Evolutionary conservation across 2,888 invertebrate genomes (phyloP), one percentile per base, ranked within the genome.

Genomic region (Venusia cambrica): DNA sequence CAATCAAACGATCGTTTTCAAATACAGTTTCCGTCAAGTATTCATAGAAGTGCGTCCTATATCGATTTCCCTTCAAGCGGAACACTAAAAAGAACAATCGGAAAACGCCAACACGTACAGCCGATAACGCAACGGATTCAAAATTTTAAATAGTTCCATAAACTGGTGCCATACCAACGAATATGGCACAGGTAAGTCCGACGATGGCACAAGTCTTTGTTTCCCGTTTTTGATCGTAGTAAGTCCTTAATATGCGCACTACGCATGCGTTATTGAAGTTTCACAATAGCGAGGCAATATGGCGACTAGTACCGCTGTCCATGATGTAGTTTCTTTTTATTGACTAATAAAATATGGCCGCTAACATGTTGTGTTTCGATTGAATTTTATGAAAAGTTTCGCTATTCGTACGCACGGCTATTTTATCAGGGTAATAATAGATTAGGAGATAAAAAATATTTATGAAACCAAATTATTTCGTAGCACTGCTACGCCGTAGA

Each of bases 111-210:
- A 73, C 84, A 81, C 83, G 84, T 83, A 70, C 62, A 67, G 53
- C 64, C 85, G 78, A 83, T 84, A 85, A 83, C 80, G 78, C 76
- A 83, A 85, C 85, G 84, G 80, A 83, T 84, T 84, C 85, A 75
- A 85, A 84, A 85, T 85, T 84, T 84, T 81, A 87, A 87, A 85
- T 84, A 87, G 83, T 84, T 31, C 37, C 37, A 74, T 76, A 79
- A 80, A 72, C 56, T 65, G 18, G 33, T 19, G 22, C 14, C 19
- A 24, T 22, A 22, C 62, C 62, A 67, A 72, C 83, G 73, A 79
- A 85, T 83, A 85, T 85, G 85, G 84, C 73, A 73, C 67, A 62
- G 54, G 55, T 48, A 70, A 81, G 22, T 18, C 16, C 16, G 5
- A 72, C 80, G 75, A 79, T 87, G 84, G 84, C 74, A 73, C 65